A percentile compares a stretch with the other conserved stretches of the same genome.
phyloP scores from a whole-genome alignment of 2,113 vertebrate genomes.

The Crotalus viridis region DNA sequence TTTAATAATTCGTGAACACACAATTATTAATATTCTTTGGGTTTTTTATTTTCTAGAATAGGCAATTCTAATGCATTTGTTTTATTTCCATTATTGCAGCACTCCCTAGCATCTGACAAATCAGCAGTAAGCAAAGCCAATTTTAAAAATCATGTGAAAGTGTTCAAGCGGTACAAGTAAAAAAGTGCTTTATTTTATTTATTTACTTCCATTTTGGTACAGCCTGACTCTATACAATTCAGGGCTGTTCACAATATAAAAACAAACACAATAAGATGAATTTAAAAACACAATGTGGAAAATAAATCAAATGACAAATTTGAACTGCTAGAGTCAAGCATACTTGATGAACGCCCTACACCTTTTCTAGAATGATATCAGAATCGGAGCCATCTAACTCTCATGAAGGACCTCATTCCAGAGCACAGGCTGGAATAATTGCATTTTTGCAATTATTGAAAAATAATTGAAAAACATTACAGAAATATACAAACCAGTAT shows the following conservation, averaged over 20 bases:
- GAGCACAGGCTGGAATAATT: not conserved
- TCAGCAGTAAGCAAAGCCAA: not conserved
- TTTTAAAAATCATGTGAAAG: not conserved
- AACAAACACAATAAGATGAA: not conserved
- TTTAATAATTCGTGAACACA: not conserved
- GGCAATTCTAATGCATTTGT: not conserved
- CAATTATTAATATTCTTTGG: not conserved
- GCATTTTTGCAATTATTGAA: not conserved
- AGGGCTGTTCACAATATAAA: not conserved
- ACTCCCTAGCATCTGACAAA: not conserved
- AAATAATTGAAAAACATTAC: not conserved
- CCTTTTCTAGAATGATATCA: not conserved
- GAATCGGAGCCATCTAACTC: not conserved
- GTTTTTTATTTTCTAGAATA: not conserved
- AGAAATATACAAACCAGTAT: not conserved
- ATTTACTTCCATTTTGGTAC: not conserved
- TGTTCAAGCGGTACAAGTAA: not conserved
- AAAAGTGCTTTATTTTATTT: not conserved
- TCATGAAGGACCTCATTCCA: not conserved
- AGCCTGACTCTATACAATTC: not conserved
- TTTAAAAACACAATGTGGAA: not conserved
- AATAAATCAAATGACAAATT: not conserved
- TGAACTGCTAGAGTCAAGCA: not conserved
- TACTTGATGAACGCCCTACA: too few species aligned
- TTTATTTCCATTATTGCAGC: not conserved